A percentile compares a stretch with the other conserved stretches of the same genome.
phyloP scores from a whole-genome alignment of 2,797 vertebrate genomes.

The Potorous gilbertii region DNA sequence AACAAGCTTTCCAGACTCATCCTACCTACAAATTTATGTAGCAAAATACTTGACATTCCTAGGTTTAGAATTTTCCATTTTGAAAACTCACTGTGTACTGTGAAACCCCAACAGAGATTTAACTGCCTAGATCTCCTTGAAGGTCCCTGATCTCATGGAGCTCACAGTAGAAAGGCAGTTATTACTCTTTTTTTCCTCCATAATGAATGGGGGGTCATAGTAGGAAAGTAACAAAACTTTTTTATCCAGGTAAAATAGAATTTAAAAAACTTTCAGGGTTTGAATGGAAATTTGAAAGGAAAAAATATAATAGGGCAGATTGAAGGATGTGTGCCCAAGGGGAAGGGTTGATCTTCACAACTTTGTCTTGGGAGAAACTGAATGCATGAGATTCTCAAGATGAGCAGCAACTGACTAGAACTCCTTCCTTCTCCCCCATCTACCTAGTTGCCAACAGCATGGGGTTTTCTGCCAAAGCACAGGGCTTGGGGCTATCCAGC shows the following conservation, averaged over 20 bases:
- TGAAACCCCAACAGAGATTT: not conserved
- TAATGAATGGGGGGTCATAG: not conserved
- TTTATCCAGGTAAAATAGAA: not conserved
- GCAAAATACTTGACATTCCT: not conserved
- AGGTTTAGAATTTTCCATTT: not conserved
- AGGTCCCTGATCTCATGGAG: too few species aligned
- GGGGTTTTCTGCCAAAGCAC: not conserved
- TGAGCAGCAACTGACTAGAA: not conserved
- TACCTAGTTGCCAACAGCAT: not conserved
- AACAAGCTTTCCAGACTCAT: too few species aligned
- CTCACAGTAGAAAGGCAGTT: not conserved
- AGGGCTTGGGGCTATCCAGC: not conserved
- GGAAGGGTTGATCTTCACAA: not conserved
- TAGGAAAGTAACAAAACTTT: not conserved
- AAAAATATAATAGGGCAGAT: not conserved
- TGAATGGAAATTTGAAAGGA: not conserved
- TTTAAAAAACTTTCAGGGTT: not conserved
- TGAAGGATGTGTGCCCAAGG: not conserved
- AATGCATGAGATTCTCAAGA: not conserved
- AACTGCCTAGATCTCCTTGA: too few species aligned
- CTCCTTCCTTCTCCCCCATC: not conserved
- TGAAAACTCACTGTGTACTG: not conserved
- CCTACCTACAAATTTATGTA: too few species aligned
- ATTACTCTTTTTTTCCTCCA: not conserved
- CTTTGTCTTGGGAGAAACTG: not conserved